Conservation (phyloP, 2,797 vertebrate species). For the Erethizon dorsatum region DNA sequence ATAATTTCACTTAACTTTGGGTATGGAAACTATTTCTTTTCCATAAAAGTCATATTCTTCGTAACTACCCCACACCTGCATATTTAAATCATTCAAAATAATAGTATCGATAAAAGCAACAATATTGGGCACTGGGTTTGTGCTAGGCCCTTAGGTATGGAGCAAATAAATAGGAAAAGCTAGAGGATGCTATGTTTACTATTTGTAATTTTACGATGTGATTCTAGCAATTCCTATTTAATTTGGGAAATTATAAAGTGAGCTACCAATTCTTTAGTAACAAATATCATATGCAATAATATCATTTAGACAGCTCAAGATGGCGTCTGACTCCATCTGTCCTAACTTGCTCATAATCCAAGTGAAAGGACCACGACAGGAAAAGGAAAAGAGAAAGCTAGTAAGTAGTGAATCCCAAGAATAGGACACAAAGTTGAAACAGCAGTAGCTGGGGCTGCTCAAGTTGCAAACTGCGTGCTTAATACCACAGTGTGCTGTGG, state of each 20-base stretch:
- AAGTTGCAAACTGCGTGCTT: not conserved
- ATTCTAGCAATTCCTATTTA: not conserved
- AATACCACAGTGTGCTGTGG: accelerated
- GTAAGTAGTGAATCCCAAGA: accelerated
- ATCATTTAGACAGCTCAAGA: accelerated
- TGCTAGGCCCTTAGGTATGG: not conserved
- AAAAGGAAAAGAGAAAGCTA: not conserved
- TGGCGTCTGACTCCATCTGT: not conserved
- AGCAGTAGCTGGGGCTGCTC: not conserved
- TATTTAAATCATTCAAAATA: not conserved
- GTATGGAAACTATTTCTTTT: not conserved
- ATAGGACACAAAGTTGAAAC: not conserved
- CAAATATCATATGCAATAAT: too few relatives aligned
- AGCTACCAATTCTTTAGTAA: not conserved
- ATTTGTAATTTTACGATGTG: not conserved
- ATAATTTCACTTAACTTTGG: not conserved
- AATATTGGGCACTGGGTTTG: not conserved
- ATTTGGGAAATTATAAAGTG: not conserved
- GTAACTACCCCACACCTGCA: not conserved
- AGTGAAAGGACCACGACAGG: not conserved
- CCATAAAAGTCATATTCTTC: not conserved
- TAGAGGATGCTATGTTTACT: not conserved
- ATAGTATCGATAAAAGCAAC: not conserved
- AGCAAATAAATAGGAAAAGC: not conserved
- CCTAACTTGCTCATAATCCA: not conserved